phyloP scores from a whole-genome alignment of 2,888 invertebrate species.

The Alcis repandata region DNA sequence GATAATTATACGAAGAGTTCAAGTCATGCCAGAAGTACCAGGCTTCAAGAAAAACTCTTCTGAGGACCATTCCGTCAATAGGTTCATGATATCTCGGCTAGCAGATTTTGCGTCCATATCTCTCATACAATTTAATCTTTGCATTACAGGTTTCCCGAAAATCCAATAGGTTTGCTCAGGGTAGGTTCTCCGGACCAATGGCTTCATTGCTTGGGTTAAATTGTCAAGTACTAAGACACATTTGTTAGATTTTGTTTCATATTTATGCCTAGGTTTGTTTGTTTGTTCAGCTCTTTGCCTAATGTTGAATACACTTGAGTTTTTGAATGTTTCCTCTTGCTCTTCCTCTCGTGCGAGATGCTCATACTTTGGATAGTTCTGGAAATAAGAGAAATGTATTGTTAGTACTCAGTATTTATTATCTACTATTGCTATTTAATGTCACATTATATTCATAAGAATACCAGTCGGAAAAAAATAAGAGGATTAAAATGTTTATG shows the following conservation, averaged over 20 bases:
- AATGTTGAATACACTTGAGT: constrained; percentile 52
- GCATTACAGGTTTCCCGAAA: constrained; percentile 75
- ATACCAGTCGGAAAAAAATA: no score
- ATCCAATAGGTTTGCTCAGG: constrained; percentile 66
- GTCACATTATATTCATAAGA: no score
- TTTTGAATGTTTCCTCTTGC: constrained; percentile 66
- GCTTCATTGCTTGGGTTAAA: constrained; percentile 69
- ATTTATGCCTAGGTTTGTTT: constrained; percentile 64
- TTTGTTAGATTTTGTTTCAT: constrained; percentile 53
- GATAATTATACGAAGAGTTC: not conserved
- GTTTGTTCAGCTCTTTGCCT: constrained; percentile 68
- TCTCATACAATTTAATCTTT: constrained; percentile 70
- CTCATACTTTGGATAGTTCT: constrained; percentile 22
- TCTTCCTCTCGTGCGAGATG: constrained; percentile 42
- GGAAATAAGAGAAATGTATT: constrained; percentile 21
- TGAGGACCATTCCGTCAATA: constrained; percentile 54
- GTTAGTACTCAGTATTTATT: no score
- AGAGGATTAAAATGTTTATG: no score
- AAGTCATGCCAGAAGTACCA: constrained; percentile 3
- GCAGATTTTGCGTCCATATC: constrained; percentile 68
- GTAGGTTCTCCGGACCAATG: constrained; percentile 52
- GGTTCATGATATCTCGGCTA: constrained; percentile 61
- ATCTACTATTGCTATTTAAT: no score
- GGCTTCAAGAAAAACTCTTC: constrained; percentile 2
- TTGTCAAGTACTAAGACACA: constrained; percentile 71